Base-by-base conservation (phyloP, 64 coral and sea anemone genomes). In the Porites lutea region DNA sequence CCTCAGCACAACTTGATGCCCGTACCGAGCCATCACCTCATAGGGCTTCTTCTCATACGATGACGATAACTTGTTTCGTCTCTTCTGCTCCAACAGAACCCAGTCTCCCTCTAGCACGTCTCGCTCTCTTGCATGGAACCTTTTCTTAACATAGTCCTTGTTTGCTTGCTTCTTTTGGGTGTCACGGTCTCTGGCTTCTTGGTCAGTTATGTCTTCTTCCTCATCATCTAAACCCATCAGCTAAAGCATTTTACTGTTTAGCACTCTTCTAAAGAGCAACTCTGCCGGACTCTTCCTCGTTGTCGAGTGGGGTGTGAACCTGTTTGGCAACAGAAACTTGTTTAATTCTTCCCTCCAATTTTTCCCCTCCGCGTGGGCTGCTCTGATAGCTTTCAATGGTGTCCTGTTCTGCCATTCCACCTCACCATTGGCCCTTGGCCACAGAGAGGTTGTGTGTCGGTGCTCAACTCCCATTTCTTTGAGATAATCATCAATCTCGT, bases 331-430 rank as follows among this genome's bases (percentile, higher is more conserved):
- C 18, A 27, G 68, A 12, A 71, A 71, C 68, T 71, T 71, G 68
- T 71, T 71, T 71, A 71, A 71, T 27, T 71, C 68, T 71, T 71
- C 68, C 20, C 68, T 71, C 68, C 68, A 71, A 71, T 71, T 37
- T 37, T 37, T 37, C 27, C 27, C 27, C 27, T 37, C 27, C 27
- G 27, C 27, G 27, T 37, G 27, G 27, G 27, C 27, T 37, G 27
- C 27, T 1, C 27, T 37, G 27, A 37, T 37, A 37, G 27, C 27
- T 37, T 71, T 71, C 68, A 23, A 71, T 12, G 44, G 19, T 27
- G 23, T 8, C 20, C 68, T 71, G 4, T 71, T 71, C 20, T 71
- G 68, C 68, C 68, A 37, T 43, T 71, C 68, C 18, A 71, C 19
- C 44, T 71, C 68, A 37, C 27, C 27, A 37, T 37, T 37, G 27